A percentile compares a stretch with the other conserved stretches of the same genome.
Evolutionary conservation across 2,888 invertebrate genomes (phyloP).

Genomic region (Allolobophora icterica): DNA sequence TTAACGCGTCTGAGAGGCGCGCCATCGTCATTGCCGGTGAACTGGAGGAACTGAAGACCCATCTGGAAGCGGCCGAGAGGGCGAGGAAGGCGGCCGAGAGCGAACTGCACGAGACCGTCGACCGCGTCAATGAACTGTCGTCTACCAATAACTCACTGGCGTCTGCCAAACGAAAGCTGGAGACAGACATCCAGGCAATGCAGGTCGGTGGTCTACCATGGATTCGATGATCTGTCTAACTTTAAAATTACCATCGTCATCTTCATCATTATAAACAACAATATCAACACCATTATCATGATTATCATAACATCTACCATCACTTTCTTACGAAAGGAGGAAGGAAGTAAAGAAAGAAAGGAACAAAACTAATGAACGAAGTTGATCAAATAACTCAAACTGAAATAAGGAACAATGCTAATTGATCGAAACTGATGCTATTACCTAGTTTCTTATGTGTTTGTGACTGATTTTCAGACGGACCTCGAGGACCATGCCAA

Average conservation of each 20-base stretch:
- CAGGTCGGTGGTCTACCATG: slow-evolving; percentile 38
- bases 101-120: slow-evolving; percentile 95
- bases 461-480: slow-evolving; percentile 69
- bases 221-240: background rate
- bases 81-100: slow-evolving; percentile 97
- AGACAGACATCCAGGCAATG: slow-evolving; percentile 95
- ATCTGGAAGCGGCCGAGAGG: slow-evolving; percentile 90
- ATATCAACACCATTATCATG: background rate
- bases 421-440: no score
- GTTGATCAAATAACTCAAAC: no score
- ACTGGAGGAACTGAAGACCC: slow-evolving; percentile 95
- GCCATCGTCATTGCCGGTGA: slow-evolving; percentile 97
- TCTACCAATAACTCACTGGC: slow-evolving; percentile 92
- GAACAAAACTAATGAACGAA: background rate
- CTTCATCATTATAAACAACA: background rate
- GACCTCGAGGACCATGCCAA: slow-evolving; percentile 97
- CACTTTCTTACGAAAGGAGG: background rate
- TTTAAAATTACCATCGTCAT: background rate
- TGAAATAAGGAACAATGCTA: no score
- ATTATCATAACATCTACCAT: background rate
- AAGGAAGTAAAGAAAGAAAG: background rate
- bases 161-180: slow-evolving; percentile 98
- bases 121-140: slow-evolving; percentile 94
- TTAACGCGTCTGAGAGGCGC: slow-evolving; percentile 94
- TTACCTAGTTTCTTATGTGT: background rate